Conservation (phyloP, 2,888 invertebrate species). For the Euplexia lucipara region DNA sequence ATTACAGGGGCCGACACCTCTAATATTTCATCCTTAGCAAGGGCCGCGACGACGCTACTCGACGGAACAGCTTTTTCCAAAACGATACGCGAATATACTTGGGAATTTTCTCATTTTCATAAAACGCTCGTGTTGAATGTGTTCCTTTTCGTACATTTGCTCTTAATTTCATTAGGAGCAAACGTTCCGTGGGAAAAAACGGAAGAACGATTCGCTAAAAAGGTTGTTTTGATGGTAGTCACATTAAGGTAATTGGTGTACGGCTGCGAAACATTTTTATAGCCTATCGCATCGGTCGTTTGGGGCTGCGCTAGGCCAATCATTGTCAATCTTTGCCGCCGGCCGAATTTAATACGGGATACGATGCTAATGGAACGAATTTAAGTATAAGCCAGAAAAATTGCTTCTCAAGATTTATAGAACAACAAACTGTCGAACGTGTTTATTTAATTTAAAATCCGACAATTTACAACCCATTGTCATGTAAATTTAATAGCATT, state of each 20-base stretch:
- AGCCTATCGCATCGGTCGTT: conserved; percentile 84
- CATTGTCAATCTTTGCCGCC: conserved; percentile 84
- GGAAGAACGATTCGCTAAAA: conserved; percentile 83
- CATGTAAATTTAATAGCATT: conserved; percentile 39
- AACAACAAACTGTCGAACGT: conserved; percentile 77
- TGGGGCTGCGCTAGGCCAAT: conserved; percentile 83
- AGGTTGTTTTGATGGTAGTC: conserved; percentile 87
- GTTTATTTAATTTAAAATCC: conserved; percentile 74
- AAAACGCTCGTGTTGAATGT: conserved; percentile 70
- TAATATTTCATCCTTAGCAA: conserved; percentile 86
- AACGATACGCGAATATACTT: conserved; percentile 71
- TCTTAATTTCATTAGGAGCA: conserved; percentile 85
- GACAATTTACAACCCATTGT: conserved; percentile 71
- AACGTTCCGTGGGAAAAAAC: conserved; percentile 80
- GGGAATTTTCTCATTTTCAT: conserved; percentile 78
- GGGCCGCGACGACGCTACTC: conserved; percentile 69
- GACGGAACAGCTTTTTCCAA: conserved; percentile 71
- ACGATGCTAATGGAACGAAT: conserved; percentile 84
- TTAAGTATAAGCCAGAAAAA: conserved; percentile 82
- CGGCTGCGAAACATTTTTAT: conserved; percentile 88
- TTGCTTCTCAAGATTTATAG: conserved; percentile 83
- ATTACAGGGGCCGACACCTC: conserved; percentile 85
- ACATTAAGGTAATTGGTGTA: conserved; percentile 89
- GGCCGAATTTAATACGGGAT: conserved; percentile 82
- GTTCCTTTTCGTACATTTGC: conserved; percentile 73